Evolutionary conservation across 1,140 invertebrate genomes (phyloP).

Genomic region (Xylocopa sonorina): DNA sequence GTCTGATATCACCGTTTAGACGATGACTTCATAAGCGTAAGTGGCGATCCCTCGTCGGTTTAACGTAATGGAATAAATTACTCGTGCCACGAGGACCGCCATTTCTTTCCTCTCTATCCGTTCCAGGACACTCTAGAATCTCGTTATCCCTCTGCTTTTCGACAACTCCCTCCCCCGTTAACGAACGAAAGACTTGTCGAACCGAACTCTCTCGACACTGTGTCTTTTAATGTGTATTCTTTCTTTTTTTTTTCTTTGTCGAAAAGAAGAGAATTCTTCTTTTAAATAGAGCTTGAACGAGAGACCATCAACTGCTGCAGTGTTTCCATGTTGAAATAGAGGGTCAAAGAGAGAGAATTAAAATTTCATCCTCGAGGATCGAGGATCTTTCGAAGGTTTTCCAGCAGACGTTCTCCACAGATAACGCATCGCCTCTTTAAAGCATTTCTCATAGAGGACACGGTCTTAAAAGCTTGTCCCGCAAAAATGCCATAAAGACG

Average conservation of each 20-base stretch:
- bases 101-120: neutral
- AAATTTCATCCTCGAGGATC: neutral
- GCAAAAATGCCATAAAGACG: neutral
- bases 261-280: no score
- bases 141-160: constrained; percentile 36
- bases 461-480: neutral
- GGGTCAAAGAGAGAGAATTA: neutral
- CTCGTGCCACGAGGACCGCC: neutral
- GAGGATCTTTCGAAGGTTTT: no score
- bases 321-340: neutral
- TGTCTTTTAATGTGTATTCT: no score
- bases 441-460: neutral
- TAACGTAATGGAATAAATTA: constrained; percentile 48
- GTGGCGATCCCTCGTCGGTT: constrained; percentile 23
- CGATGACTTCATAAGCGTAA: constrained; percentile 32
- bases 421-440: constrained; percentile 4
- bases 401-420: neutral
- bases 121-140: neutral
- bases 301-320: no score
- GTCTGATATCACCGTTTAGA: constrained; percentile 7
- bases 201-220: no score
- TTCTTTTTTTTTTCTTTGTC: neutral
- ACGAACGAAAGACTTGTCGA: neutral
- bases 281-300: no score
- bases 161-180: constrained; percentile 1